Conservation (phyloP, 2,888 invertebrate species). For the Eudemis profundana region DNA sequence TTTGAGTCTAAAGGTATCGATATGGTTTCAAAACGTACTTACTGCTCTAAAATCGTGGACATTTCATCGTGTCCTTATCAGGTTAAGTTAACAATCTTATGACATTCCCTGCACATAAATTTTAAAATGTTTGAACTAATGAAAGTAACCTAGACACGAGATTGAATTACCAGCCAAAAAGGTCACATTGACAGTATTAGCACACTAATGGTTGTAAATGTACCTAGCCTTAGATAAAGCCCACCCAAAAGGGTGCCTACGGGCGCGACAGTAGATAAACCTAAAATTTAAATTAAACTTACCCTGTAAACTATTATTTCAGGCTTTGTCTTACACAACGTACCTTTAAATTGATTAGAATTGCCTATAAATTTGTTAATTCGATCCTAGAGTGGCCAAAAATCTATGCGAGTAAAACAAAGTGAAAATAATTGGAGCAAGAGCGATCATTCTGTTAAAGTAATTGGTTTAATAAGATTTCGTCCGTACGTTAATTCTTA, state of each 20-base stretch:
- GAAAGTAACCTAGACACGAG: constrained; percentile 13
- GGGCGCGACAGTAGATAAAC: constrained; percentile 18
- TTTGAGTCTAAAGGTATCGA: too few relatives aligned
- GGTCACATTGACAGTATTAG: constrained; percentile 15
- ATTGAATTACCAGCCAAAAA: constrained; percentile 27
- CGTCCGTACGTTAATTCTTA: too few relatives aligned
- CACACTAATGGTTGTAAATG: constrained; percentile 16
- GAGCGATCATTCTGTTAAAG: too few relatives aligned
- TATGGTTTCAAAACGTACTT: too few relatives aligned
- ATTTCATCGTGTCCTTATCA: too few relatives aligned
- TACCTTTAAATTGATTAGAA: constrained; percentile 28
- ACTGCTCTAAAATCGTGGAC: too few relatives aligned
- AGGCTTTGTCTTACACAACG: constrained; percentile 7
- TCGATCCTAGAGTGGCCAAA: neutral
- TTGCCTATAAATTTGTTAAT: neutral
- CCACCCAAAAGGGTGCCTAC: constrained; percentile 25
- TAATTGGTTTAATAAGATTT: neutral
- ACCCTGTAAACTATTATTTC: constrained; percentile 16
- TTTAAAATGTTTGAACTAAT: neutral
- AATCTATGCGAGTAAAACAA: neutral
- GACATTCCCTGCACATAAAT: too few relatives aligned
- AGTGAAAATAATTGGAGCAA: too few relatives aligned
- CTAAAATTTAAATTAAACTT: constrained; percentile 21
- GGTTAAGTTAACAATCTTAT: too few relatives aligned
- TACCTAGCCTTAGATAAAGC: constrained; percentile 25